phyloP scores from a whole-genome alignment of 2,888 invertebrate species.

The Heliconius cydno region DNA sequence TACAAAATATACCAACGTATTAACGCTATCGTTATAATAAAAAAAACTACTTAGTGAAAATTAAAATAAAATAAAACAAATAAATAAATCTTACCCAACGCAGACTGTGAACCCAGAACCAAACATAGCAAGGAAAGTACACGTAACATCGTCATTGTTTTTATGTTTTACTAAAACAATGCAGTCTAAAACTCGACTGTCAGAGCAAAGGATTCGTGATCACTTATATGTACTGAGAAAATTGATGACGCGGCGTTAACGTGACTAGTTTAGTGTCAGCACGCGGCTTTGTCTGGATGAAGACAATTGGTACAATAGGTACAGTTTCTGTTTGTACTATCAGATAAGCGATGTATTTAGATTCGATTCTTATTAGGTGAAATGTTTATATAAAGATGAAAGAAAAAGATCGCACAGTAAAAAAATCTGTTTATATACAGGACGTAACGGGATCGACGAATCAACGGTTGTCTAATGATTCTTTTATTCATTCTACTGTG shows the following conservation, averaged over 20 bases:
- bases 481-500: no score
- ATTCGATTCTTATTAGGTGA: no score
- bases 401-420: no score
- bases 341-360: no score
- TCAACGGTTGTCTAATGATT: no score
- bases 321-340: no score
- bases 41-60: background rate
- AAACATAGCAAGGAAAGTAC: background rate
- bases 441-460: no score
- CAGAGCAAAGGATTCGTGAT: background rate
- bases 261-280: background rate
- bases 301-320: background rate
- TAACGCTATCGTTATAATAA: background rate
- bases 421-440: no score
- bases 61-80: background rate
- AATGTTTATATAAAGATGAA: no score
- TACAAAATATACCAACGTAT: no score
- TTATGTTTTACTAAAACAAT: slow-evolving; percentile 8
- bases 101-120: background rate
- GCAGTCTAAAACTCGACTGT: background rate
- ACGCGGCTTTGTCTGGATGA: background rate
- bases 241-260: background rate
- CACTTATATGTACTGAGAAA: slow-evolving; percentile 23
- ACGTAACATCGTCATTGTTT: slow-evolving; percentile 1
- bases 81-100: slow-evolving; percentile 18